Percentiles rank a stretch among this genome's conserved stretches.
Conservation (phyloP, 2,888 invertebrate genomes). For the Zootermopsis nevadensis region DNA sequence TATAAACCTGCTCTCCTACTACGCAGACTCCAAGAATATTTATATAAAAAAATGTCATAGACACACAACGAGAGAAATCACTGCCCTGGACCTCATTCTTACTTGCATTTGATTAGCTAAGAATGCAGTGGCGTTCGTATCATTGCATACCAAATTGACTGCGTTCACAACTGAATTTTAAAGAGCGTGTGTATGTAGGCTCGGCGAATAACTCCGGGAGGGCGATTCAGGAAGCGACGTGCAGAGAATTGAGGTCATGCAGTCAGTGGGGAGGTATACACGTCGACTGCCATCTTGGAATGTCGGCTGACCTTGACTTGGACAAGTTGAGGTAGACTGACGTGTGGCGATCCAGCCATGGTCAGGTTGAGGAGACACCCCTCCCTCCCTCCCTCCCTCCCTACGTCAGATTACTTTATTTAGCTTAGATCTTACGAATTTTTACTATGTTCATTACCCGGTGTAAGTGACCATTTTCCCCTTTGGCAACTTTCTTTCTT, state of each 20-base stretch:
- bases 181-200: neutral
- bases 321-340: slow-evolving; percentile 35
- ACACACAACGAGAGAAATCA: no score
- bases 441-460: neutral
- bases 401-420: neutral
- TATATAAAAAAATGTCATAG: no score
- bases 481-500: no score
- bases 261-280: slow-evolving; percentile 28
- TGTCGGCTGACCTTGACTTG: slow-evolving; percentile 35
- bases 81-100: no score
- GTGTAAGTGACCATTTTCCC: no score
- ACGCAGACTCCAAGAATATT: no score
- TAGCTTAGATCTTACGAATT: neutral
- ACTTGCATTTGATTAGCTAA: neutral
- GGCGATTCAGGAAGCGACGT: slow-evolving; percentile 30
- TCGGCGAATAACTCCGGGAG: neutral
- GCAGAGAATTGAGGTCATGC: slow-evolving; percentile 26
- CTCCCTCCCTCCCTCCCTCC: neutral
- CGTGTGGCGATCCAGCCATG: slow-evolving; percentile 28
- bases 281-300: slow-evolving; percentile 32
- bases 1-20: no score
- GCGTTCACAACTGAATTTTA: neutral
- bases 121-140: neutral
- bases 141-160: neutral
- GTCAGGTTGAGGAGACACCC: slow-evolving; percentile 1